Evolutionary conservation across 37 sponge, comb jelly and placozoan genomes (phyloP).

Genomic region (Eunapius fragilis): DNA sequence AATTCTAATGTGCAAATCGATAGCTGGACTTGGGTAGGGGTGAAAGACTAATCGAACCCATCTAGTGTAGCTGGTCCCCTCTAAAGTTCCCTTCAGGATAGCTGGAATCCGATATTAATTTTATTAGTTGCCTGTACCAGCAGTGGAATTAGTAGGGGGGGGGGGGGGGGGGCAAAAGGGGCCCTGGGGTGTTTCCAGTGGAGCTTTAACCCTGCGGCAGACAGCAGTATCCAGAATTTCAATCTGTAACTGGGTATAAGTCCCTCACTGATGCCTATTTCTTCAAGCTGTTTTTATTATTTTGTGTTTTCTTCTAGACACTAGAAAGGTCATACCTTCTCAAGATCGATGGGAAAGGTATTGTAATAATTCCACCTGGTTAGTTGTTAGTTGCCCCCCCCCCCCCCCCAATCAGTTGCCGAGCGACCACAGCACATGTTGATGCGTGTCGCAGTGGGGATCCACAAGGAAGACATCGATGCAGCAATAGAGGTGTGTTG

Average conservation of each 20-base stretch:
- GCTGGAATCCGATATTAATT: too few relatives aligned
- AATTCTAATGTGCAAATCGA: too few relatives aligned
- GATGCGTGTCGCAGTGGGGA: conserved; percentile 97
- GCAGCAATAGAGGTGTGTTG: conserved; percentile 77
- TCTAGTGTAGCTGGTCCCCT: too few relatives aligned
- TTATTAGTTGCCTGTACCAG: neutral
- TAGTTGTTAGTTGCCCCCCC: neutral
- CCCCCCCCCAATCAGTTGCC: conserved; percentile 62
- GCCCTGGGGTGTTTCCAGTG: neutral
- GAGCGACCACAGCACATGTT: conserved; percentile 99
- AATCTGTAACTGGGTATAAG: neutral
- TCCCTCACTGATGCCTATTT: neutral
- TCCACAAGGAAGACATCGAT: conserved; percentile 87
- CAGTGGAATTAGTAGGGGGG: neutral
- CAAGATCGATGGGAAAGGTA: conserved; percentile 91
- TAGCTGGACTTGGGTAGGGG: too few relatives aligned
- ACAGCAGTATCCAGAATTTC: neutral
- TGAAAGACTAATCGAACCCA: too few relatives aligned
- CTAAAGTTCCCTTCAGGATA: too few relatives aligned
- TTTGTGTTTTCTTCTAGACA: conserved; percentile 55
- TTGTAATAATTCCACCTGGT: neutral
- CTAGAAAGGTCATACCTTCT: conserved; percentile 95
- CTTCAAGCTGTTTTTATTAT: neutral
- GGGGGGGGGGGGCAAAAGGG: neutral
- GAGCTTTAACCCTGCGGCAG: too few relatives aligned